A percentile compares a stretch with the other conserved stretches of the same genome.
phyloP scores from a whole-genome alignment of 2,888 invertebrate species.

The Antheraea assamensis region DNA sequence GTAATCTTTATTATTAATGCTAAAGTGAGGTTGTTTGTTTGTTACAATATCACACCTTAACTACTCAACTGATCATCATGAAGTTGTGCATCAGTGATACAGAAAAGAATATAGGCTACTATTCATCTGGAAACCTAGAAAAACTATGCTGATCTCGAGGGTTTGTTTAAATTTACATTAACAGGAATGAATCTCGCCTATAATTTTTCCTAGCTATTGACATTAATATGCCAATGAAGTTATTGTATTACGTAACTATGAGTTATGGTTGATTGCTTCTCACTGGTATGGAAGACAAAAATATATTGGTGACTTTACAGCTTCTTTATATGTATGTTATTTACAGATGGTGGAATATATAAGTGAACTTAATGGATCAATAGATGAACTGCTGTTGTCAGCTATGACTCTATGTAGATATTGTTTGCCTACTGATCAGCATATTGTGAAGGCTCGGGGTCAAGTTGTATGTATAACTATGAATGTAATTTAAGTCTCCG shows the following conservation, averaged over 20 bases:
- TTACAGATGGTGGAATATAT: constrained; percentile 66
- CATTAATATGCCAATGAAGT: background rate
- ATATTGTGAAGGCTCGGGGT: constrained; percentile 77
- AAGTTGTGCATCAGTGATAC: too few relatives aligned
- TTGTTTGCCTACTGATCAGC: constrained; percentile 65
- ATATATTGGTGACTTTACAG: background rate
- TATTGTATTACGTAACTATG: background rate
- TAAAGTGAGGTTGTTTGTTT: too few relatives aligned
- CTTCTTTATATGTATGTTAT: constrained; percentile 6
- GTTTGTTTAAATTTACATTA: too few relatives aligned
- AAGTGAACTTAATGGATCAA: constrained; percentile 58
- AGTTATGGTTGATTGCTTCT: background rate
- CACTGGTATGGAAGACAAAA: background rate
- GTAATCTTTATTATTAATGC: too few relatives aligned
- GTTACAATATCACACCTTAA: too few relatives aligned
- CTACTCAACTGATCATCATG: too few relatives aligned
- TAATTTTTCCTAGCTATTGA: too few relatives aligned
- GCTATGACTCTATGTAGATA: constrained; percentile 73
- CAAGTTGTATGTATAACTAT: constrained; percentile 69
- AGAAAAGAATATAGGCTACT: too few relatives aligned
- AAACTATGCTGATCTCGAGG: too few relatives aligned
- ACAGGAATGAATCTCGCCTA: too few relatives aligned
- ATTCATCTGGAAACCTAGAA: too few relatives aligned
- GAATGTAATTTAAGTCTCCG: background rate
- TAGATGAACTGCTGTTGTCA: constrained; percentile 69